Base-by-base conservation (phyloP, 2,113 vertebrate genomes). In the Panurus biarmicus region DNA sequence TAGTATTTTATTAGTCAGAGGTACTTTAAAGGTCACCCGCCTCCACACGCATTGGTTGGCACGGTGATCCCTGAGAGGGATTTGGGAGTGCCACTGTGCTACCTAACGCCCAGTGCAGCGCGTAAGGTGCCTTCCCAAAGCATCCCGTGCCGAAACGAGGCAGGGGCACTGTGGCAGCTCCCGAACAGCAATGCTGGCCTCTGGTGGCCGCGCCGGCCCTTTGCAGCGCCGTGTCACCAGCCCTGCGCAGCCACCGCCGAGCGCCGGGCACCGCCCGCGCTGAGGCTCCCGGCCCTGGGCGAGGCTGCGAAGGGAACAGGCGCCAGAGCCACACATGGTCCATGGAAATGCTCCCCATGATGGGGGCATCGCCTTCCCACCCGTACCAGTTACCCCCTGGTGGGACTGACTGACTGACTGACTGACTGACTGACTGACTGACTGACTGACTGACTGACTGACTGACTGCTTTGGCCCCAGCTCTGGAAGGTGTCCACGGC, bases 131-230 rank as follows among this genome's bases (percentile, higher is more conserved):
- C 51, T 45, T 82, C n/a, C 62, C 40, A 26, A 13, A 56, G 40
- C 57, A 36, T 51, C 28, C n/a, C 29, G 15, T 29, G 15, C 14
- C 7, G 10, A 9, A 21, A 11, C 17, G 3, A 3, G 29, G 29
- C 24, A n/a, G 38, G 1, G 18, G 56, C 21, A 0, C 54, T 29
- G 58, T 4, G 3, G 2, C 31, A 4, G 62, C 8, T 71, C 26
- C 53, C 66, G 48, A 79, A 35, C 72, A 78, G 14, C 96, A 93
- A 90, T 57, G 75, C 92, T 97, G 97, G 85, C 97, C 95, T 95
- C 97, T 96, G 53, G 87, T 69, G 97, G 94, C 60, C 66, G 18
- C 4, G 5, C 7, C 0, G 11, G 21, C 48, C 23, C 9, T 1
- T 51, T 48, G 78, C 93, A 90, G 45, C n/a, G 9, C 31, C 7